Evolutionary conservation across 2,888 invertebrate genomes (phyloP).

Genomic region (Thymelicus sylvestris): DNA sequence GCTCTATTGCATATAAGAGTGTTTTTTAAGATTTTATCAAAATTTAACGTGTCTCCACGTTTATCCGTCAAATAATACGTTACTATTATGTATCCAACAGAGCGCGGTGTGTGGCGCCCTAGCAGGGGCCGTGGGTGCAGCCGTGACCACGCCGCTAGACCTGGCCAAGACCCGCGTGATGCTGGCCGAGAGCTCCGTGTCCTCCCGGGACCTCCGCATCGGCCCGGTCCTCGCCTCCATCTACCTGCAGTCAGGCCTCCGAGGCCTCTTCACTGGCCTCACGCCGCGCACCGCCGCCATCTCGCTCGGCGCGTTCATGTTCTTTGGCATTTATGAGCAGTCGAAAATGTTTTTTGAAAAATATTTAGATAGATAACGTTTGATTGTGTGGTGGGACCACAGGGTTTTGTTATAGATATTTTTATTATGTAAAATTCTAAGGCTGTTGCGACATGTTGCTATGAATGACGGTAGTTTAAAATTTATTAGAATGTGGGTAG

Average conservation of each 20-base stretch:
- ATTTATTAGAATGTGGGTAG: too few relatives aligned
- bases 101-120: constrained; percentile 94
- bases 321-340: constrained; percentile 96
- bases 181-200: constrained; percentile 87
- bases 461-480: too few relatives aligned
- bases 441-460: too few relatives aligned
- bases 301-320: constrained; percentile 96
- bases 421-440: too few relatives aligned
- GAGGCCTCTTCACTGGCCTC: constrained; percentile 95
- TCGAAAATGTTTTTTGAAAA: constrained; percentile 67
- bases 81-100: constrained; percentile 58
- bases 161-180: constrained; percentile 99
- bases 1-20: too few relatives aligned
- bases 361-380: constrained; percentile 44
- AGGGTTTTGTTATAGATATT: too few relatives aligned
- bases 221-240: constrained; percentile 83
- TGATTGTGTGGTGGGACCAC: neutral
- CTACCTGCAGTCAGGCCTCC: constrained; percentile 87
- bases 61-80: too few relatives aligned
- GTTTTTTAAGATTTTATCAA: too few relatives aligned
- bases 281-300: constrained; percentile 95
- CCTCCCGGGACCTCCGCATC: constrained; percentile 70
- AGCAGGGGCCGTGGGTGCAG: constrained; percentile 95
- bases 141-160: constrained; percentile 96
- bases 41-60: too few relatives aligned